Base-by-base conservation (phyloP, 2,797 vertebrate species). In the Parambassis ranga region DNA sequence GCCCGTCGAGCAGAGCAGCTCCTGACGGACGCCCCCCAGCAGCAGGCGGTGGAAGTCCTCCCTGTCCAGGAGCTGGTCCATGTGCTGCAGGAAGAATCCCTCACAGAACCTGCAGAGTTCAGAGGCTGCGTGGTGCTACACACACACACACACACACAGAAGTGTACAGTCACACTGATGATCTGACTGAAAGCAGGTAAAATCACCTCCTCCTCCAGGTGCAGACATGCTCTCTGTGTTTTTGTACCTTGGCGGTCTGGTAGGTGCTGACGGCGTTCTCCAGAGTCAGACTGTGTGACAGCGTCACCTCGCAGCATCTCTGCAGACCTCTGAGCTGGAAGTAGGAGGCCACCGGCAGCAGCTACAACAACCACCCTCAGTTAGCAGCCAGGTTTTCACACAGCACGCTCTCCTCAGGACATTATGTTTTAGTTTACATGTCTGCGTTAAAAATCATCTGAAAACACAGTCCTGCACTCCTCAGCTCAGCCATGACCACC, bases 21-120 rank as follows among this genome's bases (percentile, higher is more conserved):
- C 92, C 86, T 89, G 86, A 3, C 89, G 79, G 31, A 90, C 87
- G 4, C 91, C 86, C 30, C 94, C 71, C 5, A 95, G 92, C 71
- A 96, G 91, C 43, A 96, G 92, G 71, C 94, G 93, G 65, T 91
- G 93, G 89, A 96, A 97, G 0, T 93, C 90, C 51, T 94, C 94
- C 61, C 89, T 88, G 37, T 95, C 93, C 60, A 97, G 88, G n/a
- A 98, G 91, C 5, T 66, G 79, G 11, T 87, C 87, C 94, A 98
- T 94, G 84, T 95, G 94, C 81, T 95, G 92, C 41, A 98, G 93
- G 88, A 98, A 97, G 91, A 95, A 98, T 31, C 94, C 95, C 48
- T 97, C 93, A 1, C 95, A 97, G 58, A 95, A 97, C 0, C 90
- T 83, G 56, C 87, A 84, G 32, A 98, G 93, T 6, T 96, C 94